Base-by-base conservation (phyloP, 2,888 invertebrate genomes). In the Phyto melanocephala region DNA sequence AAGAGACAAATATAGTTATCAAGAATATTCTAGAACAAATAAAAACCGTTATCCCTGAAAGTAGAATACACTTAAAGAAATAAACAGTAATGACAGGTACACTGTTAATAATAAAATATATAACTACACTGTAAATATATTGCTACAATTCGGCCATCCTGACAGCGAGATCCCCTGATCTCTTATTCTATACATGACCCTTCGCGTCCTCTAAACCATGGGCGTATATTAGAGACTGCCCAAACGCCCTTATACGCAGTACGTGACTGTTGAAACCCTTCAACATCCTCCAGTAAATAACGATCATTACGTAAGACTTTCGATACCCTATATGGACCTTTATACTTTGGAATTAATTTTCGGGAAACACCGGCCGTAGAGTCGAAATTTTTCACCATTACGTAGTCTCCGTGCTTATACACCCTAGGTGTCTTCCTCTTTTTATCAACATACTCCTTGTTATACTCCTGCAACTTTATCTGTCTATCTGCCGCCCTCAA, bases 321-420 rank as follows among this genome's bases (percentile, higher is more conserved):
- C 4, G 56, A 28, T 17, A 81, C 35, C 20, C 20, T 65, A 20
- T 72, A 79, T 0, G 65, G 79, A 7, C 79, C 79, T 45, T n/a
- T 67, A 54, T 47, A 79, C 13, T 62, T 71, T 1, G 76, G 81
- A 22, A 72, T 40, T 1, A 71, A 20, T 22, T 76, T 81, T 22
- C 56, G 63, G 10, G 70, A 71, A 7, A 70, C 58, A 22, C 68
- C 75, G 10, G n/a, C n/a, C n/a, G n/a, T n/a, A n/a, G n/a, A n/a
- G n/a, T n/a, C n/a, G n/a, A n/a, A n/a, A n/a, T n/a, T 33, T 54
- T 17, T 20, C 11, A 0, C 35, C 62, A 20, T 78, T n/a, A n/a
- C n/a, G n/a, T n/a, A n/a, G n/a, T n/a, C n/a, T n/a, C n/a, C 50
- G 50, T 60, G 70, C 47, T 68, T 80, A 47, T 68, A 62, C 35